Evolutionary conservation across 2,888 invertebrate species (phyloP), one percentile per base, ranked within the genome.

Genomic region (Anticlea derivata): DNA sequence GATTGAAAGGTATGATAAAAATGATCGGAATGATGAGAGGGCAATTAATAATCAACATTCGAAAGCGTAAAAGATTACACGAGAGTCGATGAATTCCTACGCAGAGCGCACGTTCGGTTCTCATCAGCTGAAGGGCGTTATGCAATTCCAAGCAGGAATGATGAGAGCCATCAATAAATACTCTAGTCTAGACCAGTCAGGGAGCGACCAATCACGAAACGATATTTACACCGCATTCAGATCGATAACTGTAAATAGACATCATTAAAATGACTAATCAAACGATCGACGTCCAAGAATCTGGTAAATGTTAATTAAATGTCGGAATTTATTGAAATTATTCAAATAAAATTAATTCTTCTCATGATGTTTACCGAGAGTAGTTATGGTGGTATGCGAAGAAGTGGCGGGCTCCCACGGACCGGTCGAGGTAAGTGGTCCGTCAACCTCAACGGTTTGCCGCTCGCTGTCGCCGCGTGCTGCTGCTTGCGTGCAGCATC

Each of bases 41-140:
- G 77, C 83, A 83, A 84, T 83, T 82, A 85, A 83, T 84, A 83
- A 82, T 83, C 78, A 81, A 81, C 78, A 81, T 84, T 83, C 68
- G 83, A 85, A 84, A 85, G 83, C 84, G 83, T 85, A 80, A 82
- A 83, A 83, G 82, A 83, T 84, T 81, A 83, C 78, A 83, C 80
- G 78, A 78, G 74, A 75, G 75, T 77, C 79, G 80, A 75, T 73
- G 75, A 83, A 83, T 83, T 82, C 79, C 75, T 75, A 64, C 61
- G 69, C 70, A 65, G 63, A 65, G 69, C 74, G 68, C 62, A 61
- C 65, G 61, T 67, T 68, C 38, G 30, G 48, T 49, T 53, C 53
- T 53, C 73, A 75, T 68, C 73, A 69, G 47, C 38, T 34, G 49
- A 69, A 74, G 77, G 77, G 75, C 68, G 73, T 74, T 70, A 70